Evolutionary conservation across 2,797 vertebrate species (phyloP), one percentile per base, ranked within the genome.

Genomic region (Pseudomugil gertrudae): DNA sequence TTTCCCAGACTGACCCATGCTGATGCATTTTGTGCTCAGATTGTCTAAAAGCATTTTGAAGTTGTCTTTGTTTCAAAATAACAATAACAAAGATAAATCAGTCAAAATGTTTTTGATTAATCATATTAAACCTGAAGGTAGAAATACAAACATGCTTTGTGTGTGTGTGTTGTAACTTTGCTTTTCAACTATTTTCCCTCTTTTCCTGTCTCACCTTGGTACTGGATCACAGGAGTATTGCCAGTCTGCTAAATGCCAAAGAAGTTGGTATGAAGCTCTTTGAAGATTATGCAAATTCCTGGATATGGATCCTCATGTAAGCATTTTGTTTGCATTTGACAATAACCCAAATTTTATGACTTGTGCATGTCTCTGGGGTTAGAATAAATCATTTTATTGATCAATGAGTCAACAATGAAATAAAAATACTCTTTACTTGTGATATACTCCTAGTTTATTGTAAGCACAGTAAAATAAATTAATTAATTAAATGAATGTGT

Each of bases 221-320:
- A 13, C 48, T 89, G 78, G 73, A 61, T 84, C 79, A 79, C 91
- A 98, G 97, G 23, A 92, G 93, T 57, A 91, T 98, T 75, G 93
- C 94, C 88, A 93, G 84, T 78, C 89, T 97, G 61, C 91, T 99
- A 63, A 94, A 95, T 74, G 94, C 95, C 81, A 96, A 95, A 92
- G 92, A 96, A 80, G 55, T 98, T 70, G 95, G 95, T 76, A 81
- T 94, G 76, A 98, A 95, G 92, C 94, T 98, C 83, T 96, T 98
- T 91, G 97, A 99, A 90, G 98, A 99, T 89, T 98, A 96, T 79
- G 93, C 95, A 72, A 95, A 93, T 72, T 96, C 96, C 67, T 99
- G 98, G 97, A 93, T 95, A 82, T 98, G 96, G 97, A 98, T 99
- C 78, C 90, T 99, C 80, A 91, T 95, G 98, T 99, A 95, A 95